phyloP scores from a whole-genome alignment of 2,797 vertebrate genomes.

The Simalia tracyae region DNA sequence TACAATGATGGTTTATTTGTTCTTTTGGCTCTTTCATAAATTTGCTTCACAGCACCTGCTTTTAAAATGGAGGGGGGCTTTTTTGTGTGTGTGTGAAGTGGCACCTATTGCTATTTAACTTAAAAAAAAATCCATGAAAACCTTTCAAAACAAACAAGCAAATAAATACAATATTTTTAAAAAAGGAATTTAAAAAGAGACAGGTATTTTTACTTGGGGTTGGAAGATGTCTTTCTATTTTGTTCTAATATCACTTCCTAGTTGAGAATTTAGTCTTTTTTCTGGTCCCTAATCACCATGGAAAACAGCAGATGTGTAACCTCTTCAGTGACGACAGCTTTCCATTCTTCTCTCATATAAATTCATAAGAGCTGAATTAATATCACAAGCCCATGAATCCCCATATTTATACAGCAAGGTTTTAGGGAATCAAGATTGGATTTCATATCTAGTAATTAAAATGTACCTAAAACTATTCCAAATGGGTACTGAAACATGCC shows the following conservation, averaged over 20 bases:
- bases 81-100: neutral
- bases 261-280: accelerated
- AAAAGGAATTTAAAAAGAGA: slow-evolving; percentile 5
- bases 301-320: neutral
- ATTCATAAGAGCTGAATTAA: slow-evolving; percentile 1
- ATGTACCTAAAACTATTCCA: slow-evolving; percentile 14
- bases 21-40: neutral
- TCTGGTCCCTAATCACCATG: accelerated
- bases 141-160: neutral
- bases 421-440: neutral
- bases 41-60: neutral
- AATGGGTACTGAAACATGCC: neutral
- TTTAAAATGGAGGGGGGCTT: neutral
- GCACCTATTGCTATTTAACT: neutral
- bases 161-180: neutral
- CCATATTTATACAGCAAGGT: neutral
- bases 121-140: neutral
- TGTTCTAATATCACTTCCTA: slow-evolving; percentile 21
- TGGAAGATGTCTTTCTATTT: slow-evolving; percentile 44
- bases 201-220: slow-evolving; percentile 51
- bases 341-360: neutral
- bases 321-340: neutral
- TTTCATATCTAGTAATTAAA: slow-evolving; percentile 14
- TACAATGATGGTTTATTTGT: neutral
- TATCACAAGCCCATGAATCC: neutral